These are phyloP conservation scores for Scolopax bukidnonensis DNA, from an alignment of 2,797 vertebrate species.

Conservation along the genomic window DNA sequence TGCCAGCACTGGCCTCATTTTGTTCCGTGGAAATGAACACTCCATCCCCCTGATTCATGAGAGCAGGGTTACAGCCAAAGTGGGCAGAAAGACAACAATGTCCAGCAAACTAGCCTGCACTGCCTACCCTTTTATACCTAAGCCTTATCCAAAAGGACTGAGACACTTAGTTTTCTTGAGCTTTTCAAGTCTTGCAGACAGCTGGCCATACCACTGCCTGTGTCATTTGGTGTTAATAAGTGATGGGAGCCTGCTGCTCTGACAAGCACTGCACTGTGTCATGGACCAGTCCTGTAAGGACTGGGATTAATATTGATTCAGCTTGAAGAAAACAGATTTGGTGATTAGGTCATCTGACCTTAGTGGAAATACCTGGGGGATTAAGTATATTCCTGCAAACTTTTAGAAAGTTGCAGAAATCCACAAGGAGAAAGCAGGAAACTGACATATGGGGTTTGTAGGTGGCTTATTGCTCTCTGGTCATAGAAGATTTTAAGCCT, in stretches of 20 bases:
- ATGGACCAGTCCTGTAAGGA: neutral
- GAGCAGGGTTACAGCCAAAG: neutral
- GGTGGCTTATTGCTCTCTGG: neutral
- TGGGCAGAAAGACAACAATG: accelerated
- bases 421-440: neutral
- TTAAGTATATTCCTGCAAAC: neutral
- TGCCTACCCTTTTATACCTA: neutral
- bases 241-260: neutral
- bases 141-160: neutral
- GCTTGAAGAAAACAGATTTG: neutral
- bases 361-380: neutral
- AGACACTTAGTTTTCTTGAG: neutral
- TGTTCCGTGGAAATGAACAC: neutral
- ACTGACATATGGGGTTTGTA: neutral
- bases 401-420: neutral
- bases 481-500: neutral
- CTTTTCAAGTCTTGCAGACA: neutral
- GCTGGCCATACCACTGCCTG: neutral
- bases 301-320: neutral
- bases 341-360: neutral
- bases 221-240: neutral
- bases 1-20: neutral
- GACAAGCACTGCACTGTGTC: neutral
- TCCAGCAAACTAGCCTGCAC: neutral
- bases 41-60: neutral